Evolutionary conservation across 2,797 vertebrate genomes (phyloP).

Genomic region (Apogon hyalosoma): DNA sequence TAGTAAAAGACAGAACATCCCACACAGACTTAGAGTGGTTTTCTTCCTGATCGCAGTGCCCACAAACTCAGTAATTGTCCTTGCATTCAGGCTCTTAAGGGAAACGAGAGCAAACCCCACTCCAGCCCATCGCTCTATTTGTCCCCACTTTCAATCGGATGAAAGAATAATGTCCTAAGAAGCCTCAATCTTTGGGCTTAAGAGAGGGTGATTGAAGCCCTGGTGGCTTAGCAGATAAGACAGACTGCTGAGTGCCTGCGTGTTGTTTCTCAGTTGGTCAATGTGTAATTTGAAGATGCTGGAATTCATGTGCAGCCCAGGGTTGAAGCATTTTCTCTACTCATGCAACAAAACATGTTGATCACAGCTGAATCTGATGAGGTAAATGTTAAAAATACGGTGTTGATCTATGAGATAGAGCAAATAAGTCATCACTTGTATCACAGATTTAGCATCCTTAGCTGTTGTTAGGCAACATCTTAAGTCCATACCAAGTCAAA

Average conservation of each 20-base stretch:
- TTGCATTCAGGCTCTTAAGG: slow-evolving; percentile 61
- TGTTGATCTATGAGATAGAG: too few species aligned
- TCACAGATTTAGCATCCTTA: too few species aligned
- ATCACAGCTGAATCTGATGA: neutral
- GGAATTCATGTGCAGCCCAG: neutral
- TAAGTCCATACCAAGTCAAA: too few species aligned
- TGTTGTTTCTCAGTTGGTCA: slow-evolving; percentile 41
- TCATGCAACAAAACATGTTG: neutral
- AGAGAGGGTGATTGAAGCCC: slow-evolving; percentile 57
- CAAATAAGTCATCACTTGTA: too few species aligned
- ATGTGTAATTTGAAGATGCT: slow-evolving; percentile 26
- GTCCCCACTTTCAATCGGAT: slow-evolving; percentile 66
- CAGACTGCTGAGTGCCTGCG: slow-evolving; percentile 42
- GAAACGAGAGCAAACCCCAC: slow-evolving; percentile 61
- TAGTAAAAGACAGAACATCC: slow-evolving; percentile 70
- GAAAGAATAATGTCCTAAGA: slow-evolving; percentile 64
- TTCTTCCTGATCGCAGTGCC: slow-evolving; percentile 62
- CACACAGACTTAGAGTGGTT: slow-evolving; percentile 72
- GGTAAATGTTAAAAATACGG: neutral
- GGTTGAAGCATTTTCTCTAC: neutral
- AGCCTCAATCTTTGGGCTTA: slow-evolving; percentile 62
- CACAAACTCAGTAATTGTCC: slow-evolving; percentile 76
- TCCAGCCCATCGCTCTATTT: slow-evolving; percentile 53
- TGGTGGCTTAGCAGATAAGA: slow-evolving; percentile 60
- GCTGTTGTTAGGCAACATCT: too few species aligned